These are phyloP conservation scores for Laticauda colubrina DNA, from an alignment of 2,113 vertebrate genomes.

Conservation along the genomic window DNA sequence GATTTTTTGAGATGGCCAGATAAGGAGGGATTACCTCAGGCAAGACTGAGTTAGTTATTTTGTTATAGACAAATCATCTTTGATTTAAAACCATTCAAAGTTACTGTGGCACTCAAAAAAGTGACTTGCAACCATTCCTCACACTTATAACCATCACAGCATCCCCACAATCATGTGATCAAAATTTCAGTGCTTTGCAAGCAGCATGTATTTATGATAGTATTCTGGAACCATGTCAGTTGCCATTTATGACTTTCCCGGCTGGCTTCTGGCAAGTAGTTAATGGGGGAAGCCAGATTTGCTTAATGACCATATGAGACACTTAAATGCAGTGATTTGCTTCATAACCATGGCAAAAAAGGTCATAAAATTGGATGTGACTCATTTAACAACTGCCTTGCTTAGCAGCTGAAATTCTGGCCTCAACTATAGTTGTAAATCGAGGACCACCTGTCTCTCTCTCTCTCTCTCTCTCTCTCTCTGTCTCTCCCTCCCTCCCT, in stretches of 20 bases:
- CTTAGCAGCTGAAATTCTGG: neutral
- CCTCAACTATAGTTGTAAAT: neutral
- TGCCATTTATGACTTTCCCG: neutral
- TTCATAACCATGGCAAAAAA: neutral
- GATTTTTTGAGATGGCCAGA: neutral
- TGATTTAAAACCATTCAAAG: neutral
- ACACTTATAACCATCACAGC: neutral
- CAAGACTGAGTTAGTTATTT: neutral
- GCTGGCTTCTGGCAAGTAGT: neutral
- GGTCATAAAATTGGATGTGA: neutral
- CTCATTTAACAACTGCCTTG: neutral
- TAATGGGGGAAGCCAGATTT: neutral
- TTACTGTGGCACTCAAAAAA: neutral
- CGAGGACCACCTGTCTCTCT: neutral
- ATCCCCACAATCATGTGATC: neutral
- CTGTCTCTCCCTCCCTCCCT: neutral
- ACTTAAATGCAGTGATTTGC: neutral
- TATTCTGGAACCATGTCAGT: neutral
- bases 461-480: neutral
- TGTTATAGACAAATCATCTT: neutral
- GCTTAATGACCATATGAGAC: neutral
- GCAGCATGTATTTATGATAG: neutral
- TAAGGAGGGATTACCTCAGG: neutral
- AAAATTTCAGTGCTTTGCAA: neutral
- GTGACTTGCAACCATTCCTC: neutral